Conservation (phyloP, 2,797 vertebrate species). For the Notolepis coatsorum region DNA sequence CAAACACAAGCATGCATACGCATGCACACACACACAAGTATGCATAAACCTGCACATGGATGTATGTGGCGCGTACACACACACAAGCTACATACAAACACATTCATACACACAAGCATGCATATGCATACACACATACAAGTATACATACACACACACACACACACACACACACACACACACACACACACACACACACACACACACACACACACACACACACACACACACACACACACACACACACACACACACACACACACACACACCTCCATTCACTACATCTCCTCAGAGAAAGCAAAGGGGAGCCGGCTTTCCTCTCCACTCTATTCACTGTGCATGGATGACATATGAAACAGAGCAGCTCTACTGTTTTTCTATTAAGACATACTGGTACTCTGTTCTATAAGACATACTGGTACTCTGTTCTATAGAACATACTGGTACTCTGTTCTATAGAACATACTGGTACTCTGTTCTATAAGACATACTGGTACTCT, state of each 20-base stretch:
- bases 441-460: no score
- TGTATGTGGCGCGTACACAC: slow-evolving; percentile 18
- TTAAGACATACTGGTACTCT: slow-evolving; percentile 24
- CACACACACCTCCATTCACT: slow-evolving; percentile 52
- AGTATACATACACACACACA: slow-evolving; percentile 9
- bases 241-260: slow-evolving; percentile 7
- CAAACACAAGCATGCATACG: background rate
- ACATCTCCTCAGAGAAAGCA: slow-evolving; percentile 63
- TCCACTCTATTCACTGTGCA: slow-evolving; percentile 74
- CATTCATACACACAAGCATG: no score
- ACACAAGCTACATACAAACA: no score
- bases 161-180: slow-evolving; percentile 28
- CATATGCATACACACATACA: background rate
- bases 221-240: slow-evolving; percentile 5
- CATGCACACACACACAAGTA: background rate
- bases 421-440: no score
- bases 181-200: slow-evolving; percentile 42
- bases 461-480: no score
- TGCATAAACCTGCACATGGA: no score
- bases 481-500: no score
- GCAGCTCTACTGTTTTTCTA: slow-evolving; percentile 50
- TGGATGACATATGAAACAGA: slow-evolving; percentile 58
- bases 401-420: slow-evolving; percentile 27
- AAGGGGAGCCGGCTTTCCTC: slow-evolving; percentile 74
- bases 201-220: background rate